Base-by-base conservation (phyloP, 1,140 invertebrate genomes). In the Heliconius himera region DNA sequence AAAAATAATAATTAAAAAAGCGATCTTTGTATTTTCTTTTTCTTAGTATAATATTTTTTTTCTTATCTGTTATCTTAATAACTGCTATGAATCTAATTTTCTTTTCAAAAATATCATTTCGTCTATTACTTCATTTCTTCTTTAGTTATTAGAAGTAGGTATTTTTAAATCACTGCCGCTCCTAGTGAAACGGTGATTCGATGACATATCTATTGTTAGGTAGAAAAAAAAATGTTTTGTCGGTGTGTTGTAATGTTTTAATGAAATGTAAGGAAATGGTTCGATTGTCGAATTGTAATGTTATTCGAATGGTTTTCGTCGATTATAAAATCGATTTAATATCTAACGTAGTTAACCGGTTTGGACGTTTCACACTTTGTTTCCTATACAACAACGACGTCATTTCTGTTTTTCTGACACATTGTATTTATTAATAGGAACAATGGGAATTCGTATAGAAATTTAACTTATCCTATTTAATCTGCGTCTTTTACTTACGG, bases 151-250 rank as follows among this genome's bases (percentile, higher is more conserved):
- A 83, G 81, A 85, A 84, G 87, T 83, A 85, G 85, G 77, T 82
- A 80, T 87, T 83, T 83, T 84, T 83, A 85, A 84, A 86, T 89
- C 89, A 90, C 88, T 89, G 91, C 91, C 92, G 89, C 89, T 86
- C 89, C 86, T 88, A 88, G 87, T 85, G 78, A 91, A 84, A 88
- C 88, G 86, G 91, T 93, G 91, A 93, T 92, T 90, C 85, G 84
- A 92, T 92, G 85, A 94, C 93, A 94, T 94, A 94, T 94, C 92
- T 93, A 90, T 89, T 87, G 87, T 90, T 93, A 94, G 91, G 88
- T 93, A 94, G 91, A 91, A 87, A 89, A 89, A 29, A 91, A 89
- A 87, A 88, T 51, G 49, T 51, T 91, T 88, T 85, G 88, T 89
- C 86, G 83, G 85, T 92, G 90, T 94, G 90, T 86, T 86, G 82